Evolutionary conservation across 2,797 vertebrate genomes (phyloP).

Genomic region (Spinus olivaceus): DNA sequence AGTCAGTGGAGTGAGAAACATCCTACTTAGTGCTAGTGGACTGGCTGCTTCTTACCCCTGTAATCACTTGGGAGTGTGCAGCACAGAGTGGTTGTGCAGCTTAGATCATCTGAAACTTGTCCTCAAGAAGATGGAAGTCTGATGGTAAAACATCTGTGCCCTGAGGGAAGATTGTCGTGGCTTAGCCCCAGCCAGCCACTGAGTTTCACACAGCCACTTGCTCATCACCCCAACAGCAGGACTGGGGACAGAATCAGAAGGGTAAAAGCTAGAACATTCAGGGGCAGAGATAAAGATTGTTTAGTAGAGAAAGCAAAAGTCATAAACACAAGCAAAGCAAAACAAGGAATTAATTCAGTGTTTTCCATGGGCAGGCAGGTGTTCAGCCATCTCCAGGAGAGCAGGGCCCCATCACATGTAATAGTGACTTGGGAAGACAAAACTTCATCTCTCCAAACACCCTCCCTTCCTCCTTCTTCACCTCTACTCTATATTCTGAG

Average conservation of each 20-base stretch:
- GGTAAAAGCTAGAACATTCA: not conserved
- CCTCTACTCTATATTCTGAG: rapidly evolving
- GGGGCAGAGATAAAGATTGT: not conserved
- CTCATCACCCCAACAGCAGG: not conserved
- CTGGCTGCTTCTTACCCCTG: not conserved
- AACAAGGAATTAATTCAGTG: not conserved
- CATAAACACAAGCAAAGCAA: not conserved
- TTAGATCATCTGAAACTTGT: not conserved
- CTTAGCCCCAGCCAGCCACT: not conserved
- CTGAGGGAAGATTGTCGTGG: not conserved
- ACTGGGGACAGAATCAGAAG: not conserved
- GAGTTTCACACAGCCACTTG: rapidly evolving
- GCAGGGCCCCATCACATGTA: no score
- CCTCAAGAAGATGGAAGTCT: not conserved
- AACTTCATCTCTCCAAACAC: not conserved
- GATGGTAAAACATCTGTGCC: not conserved
- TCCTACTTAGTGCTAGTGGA: not conserved
- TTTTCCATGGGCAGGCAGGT: not conserved
- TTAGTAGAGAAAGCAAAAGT: not conserved
- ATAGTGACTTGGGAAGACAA: not conserved
- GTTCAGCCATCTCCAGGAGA: not conserved
- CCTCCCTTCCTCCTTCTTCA: rapidly evolving
- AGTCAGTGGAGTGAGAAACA: not conserved
- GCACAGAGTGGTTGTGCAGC: not conserved
- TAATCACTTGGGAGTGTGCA: not conserved